Conservation (phyloP, 1,140 invertebrate species). For the Ceratina australensis region DNA sequence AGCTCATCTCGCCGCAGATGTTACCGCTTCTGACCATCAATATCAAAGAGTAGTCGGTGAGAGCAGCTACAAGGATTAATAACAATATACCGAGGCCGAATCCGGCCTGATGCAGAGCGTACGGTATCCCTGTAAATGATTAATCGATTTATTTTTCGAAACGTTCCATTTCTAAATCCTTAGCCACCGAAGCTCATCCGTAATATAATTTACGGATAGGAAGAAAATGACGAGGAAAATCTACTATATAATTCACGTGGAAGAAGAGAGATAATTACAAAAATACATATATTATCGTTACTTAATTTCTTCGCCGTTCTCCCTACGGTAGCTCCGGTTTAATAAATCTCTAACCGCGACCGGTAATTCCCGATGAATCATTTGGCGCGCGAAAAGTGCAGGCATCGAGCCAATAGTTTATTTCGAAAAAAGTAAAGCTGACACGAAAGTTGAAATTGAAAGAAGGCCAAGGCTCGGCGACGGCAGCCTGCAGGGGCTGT, state of each 20-base stretch:
- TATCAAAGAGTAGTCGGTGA: slow-evolving; percentile 92
- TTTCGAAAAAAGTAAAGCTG: slow-evolving; percentile 13
- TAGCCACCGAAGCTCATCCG: slow-evolving; percentile 7
- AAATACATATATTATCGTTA: too few relatives aligned
- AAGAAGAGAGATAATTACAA: too few relatives aligned
- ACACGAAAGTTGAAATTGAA: slow-evolving; percentile 13
- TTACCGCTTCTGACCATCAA: slow-evolving; percentile 90
- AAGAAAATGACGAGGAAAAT: too few relatives aligned
- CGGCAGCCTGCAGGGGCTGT: neutral
- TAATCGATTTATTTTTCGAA: neutral
- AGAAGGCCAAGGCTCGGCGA: slow-evolving; percentile 15
- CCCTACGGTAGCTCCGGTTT: neutral
- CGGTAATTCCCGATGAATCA: slow-evolving; percentile 16
- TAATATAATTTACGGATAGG: too few relatives aligned
- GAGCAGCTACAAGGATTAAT: slow-evolving; percentile 86
- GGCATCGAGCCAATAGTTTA: slow-evolving; percentile 3
- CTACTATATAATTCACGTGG: too few relatives aligned
- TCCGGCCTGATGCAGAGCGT: slow-evolving; percentile 89
- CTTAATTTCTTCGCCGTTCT: too few relatives aligned
- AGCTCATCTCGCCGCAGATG: slow-evolving; percentile 89
- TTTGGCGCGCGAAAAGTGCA: neutral
- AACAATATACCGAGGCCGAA: slow-evolving; percentile 88
- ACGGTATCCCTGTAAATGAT: slow-evolving; percentile 86
- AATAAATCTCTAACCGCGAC: too few relatives aligned
- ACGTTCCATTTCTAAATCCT: neutral